Conservation (phyloP, 2,888 invertebrate genomes). For the Rhabditoides inermis region DNA sequence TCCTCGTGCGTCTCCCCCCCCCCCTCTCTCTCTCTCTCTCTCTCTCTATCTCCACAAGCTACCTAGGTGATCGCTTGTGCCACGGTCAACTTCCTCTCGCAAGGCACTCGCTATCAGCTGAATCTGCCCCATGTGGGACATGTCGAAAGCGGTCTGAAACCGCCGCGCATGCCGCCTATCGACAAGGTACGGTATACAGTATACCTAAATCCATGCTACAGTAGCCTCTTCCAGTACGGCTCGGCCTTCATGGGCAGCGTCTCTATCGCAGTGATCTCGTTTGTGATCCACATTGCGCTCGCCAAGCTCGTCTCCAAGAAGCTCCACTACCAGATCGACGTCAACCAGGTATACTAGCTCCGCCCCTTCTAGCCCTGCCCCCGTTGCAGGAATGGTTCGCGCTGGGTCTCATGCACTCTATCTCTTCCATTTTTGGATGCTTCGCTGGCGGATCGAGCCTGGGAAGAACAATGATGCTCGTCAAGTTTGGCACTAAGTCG, state of each 20-base stretch:
- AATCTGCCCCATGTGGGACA: too few relatives aligned
- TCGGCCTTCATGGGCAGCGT: too few relatives aligned
- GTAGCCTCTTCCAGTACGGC: too few relatives aligned
- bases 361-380: neutral
- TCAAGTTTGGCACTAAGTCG: slow-evolving; percentile 38
- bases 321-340: slow-evolving; percentile 54
- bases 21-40: too few relatives aligned
- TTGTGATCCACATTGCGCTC: slow-evolving; percentile 42
- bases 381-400: slow-evolving; percentile 54
- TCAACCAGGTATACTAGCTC: slow-evolving; percentile 45
- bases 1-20: slow-evolving; percentile 26
- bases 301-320: slow-evolving; percentile 55
- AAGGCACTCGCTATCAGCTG: too few relatives aligned
- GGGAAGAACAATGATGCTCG: slow-evolving; percentile 49
- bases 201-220: too few relatives aligned
- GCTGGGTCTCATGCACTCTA: slow-evolving; percentile 53
- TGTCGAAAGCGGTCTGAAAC: too few relatives aligned
- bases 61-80: too few relatives aligned
- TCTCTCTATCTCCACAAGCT: too few relatives aligned
- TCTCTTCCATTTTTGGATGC: slow-evolving; percentile 54
- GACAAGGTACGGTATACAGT: too few relatives aligned
- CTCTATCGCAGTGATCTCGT: slow-evolving; percentile 37
- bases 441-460: slow-evolving; percentile 55
- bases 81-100: too few relatives aligned
- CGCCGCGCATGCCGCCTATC: too few relatives aligned